Percentiles rank a stretch among this genome's conserved stretches.
Evolutionary conservation across 2,888 invertebrate genomes (phyloP).

Genomic region (Brenthis daphne): DNA sequence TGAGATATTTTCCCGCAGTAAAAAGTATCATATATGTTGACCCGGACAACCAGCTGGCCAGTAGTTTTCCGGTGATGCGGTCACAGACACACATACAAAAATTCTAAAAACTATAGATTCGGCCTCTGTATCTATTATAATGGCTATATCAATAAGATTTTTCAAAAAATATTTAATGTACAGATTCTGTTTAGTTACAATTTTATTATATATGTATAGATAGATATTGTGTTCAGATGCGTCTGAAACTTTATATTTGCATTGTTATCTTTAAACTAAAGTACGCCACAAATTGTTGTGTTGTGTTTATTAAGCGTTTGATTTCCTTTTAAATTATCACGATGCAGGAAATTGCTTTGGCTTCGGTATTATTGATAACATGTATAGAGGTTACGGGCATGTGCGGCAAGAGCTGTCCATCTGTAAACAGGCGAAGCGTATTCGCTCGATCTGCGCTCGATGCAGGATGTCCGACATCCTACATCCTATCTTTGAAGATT

Average conservation of each 20-base stretch:
- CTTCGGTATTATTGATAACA: constrained; percentile 4
- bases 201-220: neutral
- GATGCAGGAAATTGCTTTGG: constrained; percentile 9
- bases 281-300: neutral
- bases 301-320: constrained; percentile 4
- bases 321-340: constrained; percentile 4
- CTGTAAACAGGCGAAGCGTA: constrained; percentile 1
- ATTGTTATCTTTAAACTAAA: neutral
- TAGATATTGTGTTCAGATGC: neutral
- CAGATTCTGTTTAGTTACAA: too few species aligned
- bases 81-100: too few species aligned
- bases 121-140: too few species aligned
- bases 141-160: too few species aligned
- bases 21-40: too few species aligned
- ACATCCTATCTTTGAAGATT: constrained; percentile 26
- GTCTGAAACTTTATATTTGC: neutral
- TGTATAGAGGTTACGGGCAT: neutral
- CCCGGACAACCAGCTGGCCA: too few species aligned
- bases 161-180: too few species aligned
- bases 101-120: too few species aligned
- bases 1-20: too few species aligned
- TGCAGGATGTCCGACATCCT: constrained; percentile 33
- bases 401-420: neutral
- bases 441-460: constrained; percentile 5
- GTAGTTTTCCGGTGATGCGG: too few species aligned